A percentile compares a stretch with the other conserved stretches of the same genome.
Conservation (phyloP, 2,113 vertebrate species). For the Urocynchramus pylzowi region DNA sequence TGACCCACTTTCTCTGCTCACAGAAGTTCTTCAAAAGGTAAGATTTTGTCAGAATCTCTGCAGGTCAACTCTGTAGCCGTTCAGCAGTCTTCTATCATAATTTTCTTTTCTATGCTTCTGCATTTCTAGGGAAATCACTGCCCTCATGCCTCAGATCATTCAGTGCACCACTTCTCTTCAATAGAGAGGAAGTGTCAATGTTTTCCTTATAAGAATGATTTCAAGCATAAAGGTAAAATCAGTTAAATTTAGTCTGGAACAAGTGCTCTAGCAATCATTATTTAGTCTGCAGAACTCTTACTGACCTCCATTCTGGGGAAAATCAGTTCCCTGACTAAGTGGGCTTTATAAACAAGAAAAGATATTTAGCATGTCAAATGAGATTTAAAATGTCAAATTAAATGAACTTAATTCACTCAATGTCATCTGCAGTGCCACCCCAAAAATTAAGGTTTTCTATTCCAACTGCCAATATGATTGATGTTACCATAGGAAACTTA, state of each 20-base stretch:
- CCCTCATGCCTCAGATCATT: not conserved
- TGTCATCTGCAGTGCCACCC: not conserved
- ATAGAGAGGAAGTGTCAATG: not conserved
- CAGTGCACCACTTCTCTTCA: not conserved
- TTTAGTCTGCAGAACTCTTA: not conserved
- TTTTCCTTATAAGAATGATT: not conserved
- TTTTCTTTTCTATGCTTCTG: not conserved
- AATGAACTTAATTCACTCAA: not conserved
- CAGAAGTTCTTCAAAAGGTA: not conserved
- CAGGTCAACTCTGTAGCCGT: not conserved
- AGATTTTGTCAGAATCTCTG: not conserved
- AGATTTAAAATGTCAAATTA: not conserved
- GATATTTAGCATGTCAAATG: not conserved
- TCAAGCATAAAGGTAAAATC: not conserved
- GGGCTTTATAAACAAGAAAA: not conserved
- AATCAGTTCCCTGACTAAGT: not conserved
- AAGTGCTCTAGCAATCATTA: not conserved
- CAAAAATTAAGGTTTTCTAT: not conserved
- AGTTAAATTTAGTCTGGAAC: not conserved
- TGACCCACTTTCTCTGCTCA: not conserved
- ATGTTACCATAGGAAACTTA: not conserved
- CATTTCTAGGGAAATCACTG: not conserved
- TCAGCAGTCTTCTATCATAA: not conserved
- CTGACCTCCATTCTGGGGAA: not conserved
- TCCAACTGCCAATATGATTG: not conserved